Evolutionary conservation across 37 sponge, comb jelly and placozoan species (phyloP).

Genomic region (Diacarnus erythraeanus): DNA sequence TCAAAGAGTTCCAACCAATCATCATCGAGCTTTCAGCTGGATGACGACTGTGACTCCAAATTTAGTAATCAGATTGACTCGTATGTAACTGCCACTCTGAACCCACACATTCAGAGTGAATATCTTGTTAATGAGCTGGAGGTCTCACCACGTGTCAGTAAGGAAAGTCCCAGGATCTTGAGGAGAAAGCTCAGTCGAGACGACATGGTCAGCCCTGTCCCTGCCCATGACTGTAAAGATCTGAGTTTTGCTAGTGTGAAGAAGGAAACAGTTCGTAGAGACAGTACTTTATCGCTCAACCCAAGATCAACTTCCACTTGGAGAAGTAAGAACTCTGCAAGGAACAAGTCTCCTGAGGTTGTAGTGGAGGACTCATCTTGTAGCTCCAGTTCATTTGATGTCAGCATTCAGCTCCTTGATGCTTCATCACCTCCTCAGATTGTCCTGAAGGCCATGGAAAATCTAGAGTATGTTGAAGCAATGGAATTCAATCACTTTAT

Average conservation of each 20-base stretch:
- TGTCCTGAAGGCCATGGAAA: conserved; percentile 22
- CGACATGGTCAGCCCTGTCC: not conserved
- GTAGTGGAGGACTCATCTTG: not conserved
- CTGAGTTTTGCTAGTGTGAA: not conserved
- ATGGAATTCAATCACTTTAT: no score
- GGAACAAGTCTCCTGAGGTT: conserved; percentile 16
- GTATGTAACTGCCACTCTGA: not conserved
- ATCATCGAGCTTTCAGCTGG: no score
- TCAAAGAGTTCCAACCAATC: not conserved
- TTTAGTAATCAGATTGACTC: no score
- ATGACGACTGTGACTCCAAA: no score
- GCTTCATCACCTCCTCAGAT: conserved; percentile 7
- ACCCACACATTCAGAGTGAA: not conserved
- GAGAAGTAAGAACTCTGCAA: not conserved
- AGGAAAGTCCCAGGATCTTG: not conserved
- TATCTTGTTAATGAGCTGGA: not conserved
- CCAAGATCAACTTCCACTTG: not conserved
- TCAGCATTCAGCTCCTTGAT: not conserved
- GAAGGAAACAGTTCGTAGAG: not conserved
- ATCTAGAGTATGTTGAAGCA: conserved; percentile 10
- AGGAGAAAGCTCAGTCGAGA: not conserved
- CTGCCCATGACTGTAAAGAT: not conserved
- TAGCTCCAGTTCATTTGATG: conserved; percentile 14
- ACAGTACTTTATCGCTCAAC: not conserved
- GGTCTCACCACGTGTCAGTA: not conserved